A percentile compares a stretch with the other conserved stretches of the same genome.
Evolutionary conservation across 2,888 invertebrate genomes (phyloP).

Genomic region (Eudemis profundana): DNA sequence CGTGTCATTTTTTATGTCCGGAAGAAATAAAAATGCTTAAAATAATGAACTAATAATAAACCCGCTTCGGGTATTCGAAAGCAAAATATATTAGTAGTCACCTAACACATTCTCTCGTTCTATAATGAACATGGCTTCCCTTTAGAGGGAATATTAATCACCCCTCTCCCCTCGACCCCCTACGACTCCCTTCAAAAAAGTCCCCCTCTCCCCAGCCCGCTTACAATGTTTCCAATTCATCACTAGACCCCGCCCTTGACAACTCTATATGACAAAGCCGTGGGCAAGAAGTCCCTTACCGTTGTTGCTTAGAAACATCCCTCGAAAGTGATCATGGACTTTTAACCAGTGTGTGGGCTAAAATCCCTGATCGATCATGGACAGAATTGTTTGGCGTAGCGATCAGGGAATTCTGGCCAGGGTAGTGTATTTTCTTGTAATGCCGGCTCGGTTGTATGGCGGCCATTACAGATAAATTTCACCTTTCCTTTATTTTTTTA

Average conservation of each 20-base stretch:
- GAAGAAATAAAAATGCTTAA: slow-evolving; percentile 80
- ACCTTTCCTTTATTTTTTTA: slow-evolving; percentile 71
- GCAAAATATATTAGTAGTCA: slow-evolving; percentile 81
- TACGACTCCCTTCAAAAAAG: slow-evolving; percentile 72
- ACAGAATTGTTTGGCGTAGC: slow-evolving; percentile 43
- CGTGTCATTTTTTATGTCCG: slow-evolving; percentile 73
- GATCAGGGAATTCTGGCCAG: slow-evolving; percentile 58
- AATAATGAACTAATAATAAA: slow-evolving; percentile 80
- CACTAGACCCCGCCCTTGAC: slow-evolving; percentile 86
- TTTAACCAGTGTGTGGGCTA: slow-evolving; percentile 54
- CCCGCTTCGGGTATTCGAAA: slow-evolving; percentile 67
- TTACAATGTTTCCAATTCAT: slow-evolving; percentile 84
- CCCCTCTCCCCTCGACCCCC: slow-evolving; percentile 66
- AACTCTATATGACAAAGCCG: slow-evolving; percentile 84
- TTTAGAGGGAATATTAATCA: slow-evolving; percentile 79
- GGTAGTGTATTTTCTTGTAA: slow-evolving; percentile 75
- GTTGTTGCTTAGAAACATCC: slow-evolving; percentile 50
- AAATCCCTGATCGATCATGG: slow-evolving; percentile 53
- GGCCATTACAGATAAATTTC: slow-evolving; percentile 78
- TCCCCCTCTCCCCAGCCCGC: slow-evolving; percentile 73
- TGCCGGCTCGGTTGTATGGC: slow-evolving; percentile 68
- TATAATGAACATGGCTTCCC: slow-evolving; percentile 85
- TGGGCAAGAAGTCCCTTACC: slow-evolving; percentile 66
- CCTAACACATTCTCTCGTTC: slow-evolving; percentile 82
- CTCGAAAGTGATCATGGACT: slow-evolving; percentile 52